These are phyloP conservation scores for Orthosia cruda DNA, from an alignment of 2,888 invertebrate genomes.

Conservation along the genomic window DNA sequence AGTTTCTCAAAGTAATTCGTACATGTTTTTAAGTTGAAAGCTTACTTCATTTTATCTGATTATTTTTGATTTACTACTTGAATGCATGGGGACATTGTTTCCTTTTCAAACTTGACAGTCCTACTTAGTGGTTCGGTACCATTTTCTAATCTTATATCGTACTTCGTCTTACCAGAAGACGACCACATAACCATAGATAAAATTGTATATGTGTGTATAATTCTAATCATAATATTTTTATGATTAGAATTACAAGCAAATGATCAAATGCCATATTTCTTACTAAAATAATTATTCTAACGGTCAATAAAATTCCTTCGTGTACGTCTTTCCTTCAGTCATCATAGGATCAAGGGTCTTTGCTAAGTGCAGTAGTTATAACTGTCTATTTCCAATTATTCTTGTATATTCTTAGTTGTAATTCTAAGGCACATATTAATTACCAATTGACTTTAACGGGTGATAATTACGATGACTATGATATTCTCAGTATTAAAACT, in stretches of 20 bases:
- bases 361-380: background rate
- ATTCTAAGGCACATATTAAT: background rate
- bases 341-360: background rate
- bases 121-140: background rate
- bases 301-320: background rate
- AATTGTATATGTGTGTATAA: background rate
- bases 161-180: background rate
- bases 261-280: background rate
- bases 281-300: background rate
- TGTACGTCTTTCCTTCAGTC: background rate
- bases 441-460: background rate
- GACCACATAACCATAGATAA: background rate
- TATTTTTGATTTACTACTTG: conserved; percentile 46
- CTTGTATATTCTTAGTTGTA: background rate
- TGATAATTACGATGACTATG: background rate
- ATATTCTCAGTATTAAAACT: conserved; percentile 2
- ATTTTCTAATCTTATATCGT: background rate
- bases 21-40: conserved; percentile 46
- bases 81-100: background rate
- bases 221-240: background rate
- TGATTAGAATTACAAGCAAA: background rate
- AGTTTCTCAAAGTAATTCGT: conserved; percentile 53
- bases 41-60: conserved; percentile 41
- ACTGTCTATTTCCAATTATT: background rate
- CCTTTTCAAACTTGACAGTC: background rate